Evolutionary conservation across 1,140 invertebrate genomes (phyloP), one percentile per base, ranked within the genome.

Genomic region (Zaprionus kolodkinae): DNA sequence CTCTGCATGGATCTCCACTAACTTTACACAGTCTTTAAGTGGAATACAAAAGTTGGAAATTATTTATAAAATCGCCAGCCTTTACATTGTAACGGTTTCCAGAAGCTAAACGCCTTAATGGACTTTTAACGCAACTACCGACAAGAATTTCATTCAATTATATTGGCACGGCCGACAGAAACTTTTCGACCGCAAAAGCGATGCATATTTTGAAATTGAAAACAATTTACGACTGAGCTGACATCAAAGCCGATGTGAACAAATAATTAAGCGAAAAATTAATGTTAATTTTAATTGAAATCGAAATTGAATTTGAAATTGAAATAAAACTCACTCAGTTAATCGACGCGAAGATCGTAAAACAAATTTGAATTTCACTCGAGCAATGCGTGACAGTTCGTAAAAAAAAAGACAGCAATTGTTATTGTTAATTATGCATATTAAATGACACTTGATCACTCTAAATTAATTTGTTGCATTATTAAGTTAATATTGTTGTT

Each of bases 361-460:
- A 55, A 15, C 3, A 69, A 48, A 48, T 69, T 69, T 38, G 35
- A 63, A 70, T 63, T 74, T 57, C 59, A 69, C 57, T 69, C 65
- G n/a, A 21, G 55, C 35, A 62, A 38, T 30, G 25, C 40, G 72
- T 35, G 72, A 63, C 66, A 74, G 33, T 73, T 68, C 30, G 50
- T 57, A 43, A 33, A 27, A 60, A 25, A 30, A 30, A 0, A 30
- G 0, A 55, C 36, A 67, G 9, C 50, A 45, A 45, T 45, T 25
- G 38, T 62, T 68, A 55, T 27, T 27, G 38, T 54, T 71, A 75
- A 68, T 83, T 72, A 43, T 61, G 50, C 27, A 40, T 6, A 50
- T 65, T 33, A 57, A 50, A 35, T 50, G 38, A 25, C 65, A 69
- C 65, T 69, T 69, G n/a, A 57, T 50, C 40, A n/a, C n/a, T n/a